These are phyloP conservation scores for Urechis unicinctus DNA, from an alignment of 2,888 invertebrate genomes.

Conservation along the genomic window DNA sequence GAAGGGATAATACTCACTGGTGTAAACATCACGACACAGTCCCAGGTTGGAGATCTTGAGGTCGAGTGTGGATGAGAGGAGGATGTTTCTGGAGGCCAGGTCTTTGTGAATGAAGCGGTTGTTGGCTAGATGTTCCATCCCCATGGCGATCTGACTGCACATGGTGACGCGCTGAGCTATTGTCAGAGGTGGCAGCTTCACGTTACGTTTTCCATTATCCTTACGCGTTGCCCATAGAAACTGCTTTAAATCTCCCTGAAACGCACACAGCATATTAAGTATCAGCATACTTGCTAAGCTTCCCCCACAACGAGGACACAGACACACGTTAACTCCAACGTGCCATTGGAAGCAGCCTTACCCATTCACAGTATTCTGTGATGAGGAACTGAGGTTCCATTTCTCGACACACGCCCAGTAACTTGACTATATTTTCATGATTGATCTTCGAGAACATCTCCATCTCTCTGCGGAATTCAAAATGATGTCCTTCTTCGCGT, in stretches of 20 bases:
- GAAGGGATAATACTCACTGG: conserved; percentile 76
- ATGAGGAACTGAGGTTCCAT: conserved; percentile 80
- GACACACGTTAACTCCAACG: too few species aligned
- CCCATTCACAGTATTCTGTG: conserved; percentile 89
- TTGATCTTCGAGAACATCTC: conserved; percentile 78
- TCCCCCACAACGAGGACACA: too few species aligned
- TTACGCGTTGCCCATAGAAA: conserved; percentile 52
- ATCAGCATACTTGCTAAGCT: not conserved
- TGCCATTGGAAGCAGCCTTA: too few species aligned
- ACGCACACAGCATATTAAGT: conserved; percentile 13
- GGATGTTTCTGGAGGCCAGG: conserved; percentile 83
- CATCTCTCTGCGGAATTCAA: conserved; percentile 80
- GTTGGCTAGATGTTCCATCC: conserved; percentile 71
- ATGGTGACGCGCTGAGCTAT: conserved; percentile 50
- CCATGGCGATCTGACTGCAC: conserved; percentile 68
- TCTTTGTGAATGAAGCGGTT: conserved; percentile 80
- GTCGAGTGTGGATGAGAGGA: conserved; percentile 71
- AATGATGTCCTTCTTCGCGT: conserved; percentile 37
- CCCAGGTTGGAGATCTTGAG: conserved; percentile 79
- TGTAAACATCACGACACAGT: conserved; percentile 76
- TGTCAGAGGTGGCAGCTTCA: conserved; percentile 59
- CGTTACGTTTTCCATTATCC: conserved; percentile 55
- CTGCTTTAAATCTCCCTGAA: conserved; percentile 83
- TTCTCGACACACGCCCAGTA: conserved; percentile 70
- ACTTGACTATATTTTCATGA: conserved; percentile 62